phyloP scores from a whole-genome alignment of 2,797 vertebrate species.

The Ceyx erithaca region DNA sequence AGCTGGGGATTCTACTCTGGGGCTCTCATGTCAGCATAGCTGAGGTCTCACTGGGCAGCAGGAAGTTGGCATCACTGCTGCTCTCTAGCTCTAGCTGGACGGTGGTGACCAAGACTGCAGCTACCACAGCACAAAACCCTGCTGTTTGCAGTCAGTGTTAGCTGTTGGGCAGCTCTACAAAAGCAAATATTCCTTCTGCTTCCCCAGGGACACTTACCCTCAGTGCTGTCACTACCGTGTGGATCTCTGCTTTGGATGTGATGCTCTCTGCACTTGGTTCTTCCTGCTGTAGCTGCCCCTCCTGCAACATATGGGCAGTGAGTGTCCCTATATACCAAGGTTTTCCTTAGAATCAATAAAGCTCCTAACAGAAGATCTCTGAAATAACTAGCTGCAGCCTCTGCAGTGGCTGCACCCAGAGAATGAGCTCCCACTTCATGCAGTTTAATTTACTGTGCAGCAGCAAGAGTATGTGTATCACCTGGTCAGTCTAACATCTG shows the following conservation, averaged over 20 bases:
- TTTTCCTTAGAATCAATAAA: not conserved
- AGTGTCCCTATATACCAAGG: not conserved
- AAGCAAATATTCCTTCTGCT: not conserved
- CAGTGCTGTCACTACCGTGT: accelerated
- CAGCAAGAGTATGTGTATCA: not conserved
- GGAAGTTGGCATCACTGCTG: not conserved
- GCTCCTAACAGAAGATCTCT: not conserved
- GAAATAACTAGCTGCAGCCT: not conserved
- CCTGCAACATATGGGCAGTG: accelerated
- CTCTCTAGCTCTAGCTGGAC: not conserved
- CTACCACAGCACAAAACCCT: not conserved
- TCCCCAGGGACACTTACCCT: accelerated
- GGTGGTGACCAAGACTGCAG: accelerated
- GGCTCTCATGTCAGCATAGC: accelerated
- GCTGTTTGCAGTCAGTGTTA: not conserved
- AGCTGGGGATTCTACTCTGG: not conserved
- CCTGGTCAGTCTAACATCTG: not conserved
- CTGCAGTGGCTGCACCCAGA: not conserved
- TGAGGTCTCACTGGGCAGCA: not conserved
- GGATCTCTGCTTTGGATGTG: not conserved
- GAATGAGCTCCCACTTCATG: not conserved
- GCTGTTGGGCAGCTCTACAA: not conserved
- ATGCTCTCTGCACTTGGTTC: not conserved
- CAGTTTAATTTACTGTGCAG: not conserved
- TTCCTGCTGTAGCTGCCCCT: not conserved